These are phyloP conservation scores for Anthopleura sola DNA, from an alignment of 64 coral and sea anemone species.

Conservation along the genomic window DNA sequence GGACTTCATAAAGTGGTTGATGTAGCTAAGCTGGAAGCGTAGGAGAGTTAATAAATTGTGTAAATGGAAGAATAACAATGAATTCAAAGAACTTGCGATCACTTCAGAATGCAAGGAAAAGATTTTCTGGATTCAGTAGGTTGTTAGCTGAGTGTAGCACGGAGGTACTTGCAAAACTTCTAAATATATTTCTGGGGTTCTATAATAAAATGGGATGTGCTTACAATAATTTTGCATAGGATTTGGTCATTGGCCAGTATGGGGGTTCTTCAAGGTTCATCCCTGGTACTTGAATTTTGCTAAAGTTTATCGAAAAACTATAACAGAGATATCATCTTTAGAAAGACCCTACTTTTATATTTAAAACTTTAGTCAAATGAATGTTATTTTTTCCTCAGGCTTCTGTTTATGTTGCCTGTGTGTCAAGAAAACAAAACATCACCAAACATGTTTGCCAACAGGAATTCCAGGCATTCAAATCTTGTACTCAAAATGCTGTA, in stretches of 20 bases:
- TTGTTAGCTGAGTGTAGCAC: neutral
- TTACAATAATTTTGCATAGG: too few species aligned
- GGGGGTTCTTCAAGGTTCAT: too few species aligned
- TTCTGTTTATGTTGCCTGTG: constrained; percentile 64
- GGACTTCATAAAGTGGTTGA: neutral
- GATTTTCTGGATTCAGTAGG: neutral
- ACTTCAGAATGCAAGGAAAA: constrained; percentile 1
- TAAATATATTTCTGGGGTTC: too few species aligned
- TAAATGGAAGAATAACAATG: neutral
- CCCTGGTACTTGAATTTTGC: too few species aligned
- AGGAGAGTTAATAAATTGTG: neutral
- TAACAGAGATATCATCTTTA: too few species aligned
- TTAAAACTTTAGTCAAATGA: neutral
- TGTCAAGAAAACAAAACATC: constrained; percentile 54
- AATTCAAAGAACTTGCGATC: neutral
- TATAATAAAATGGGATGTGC: too few species aligned
- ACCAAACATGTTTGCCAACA: constrained; percentile 69
- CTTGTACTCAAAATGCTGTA: constrained; percentile 65
- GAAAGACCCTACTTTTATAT: neutral
- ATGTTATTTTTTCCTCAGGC: constrained; percentile 20
- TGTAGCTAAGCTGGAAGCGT: neutral
- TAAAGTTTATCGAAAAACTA: too few species aligned
- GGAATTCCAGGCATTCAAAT: constrained; percentile 75
- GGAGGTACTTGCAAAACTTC: neutral
- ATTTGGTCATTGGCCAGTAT: too few species aligned